These are phyloP conservation scores for Fragum sueziense DNA, from an alignment of 2,888 invertebrate genomes.

Conservation along the genomic window DNA sequence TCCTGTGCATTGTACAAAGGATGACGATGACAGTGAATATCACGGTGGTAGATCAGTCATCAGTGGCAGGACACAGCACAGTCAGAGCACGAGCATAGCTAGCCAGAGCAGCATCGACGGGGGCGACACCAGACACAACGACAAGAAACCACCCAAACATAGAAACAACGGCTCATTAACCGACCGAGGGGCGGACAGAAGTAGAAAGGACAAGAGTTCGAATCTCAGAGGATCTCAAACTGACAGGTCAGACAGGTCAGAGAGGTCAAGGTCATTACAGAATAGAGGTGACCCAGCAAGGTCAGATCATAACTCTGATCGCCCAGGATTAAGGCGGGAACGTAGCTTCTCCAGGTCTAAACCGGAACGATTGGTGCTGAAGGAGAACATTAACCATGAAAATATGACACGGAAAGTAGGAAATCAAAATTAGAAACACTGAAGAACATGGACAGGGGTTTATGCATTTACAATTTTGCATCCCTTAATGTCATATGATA, in stretches of 20 bases:
- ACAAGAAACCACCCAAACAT: neutral
- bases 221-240: neutral
- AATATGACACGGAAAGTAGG: neutral
- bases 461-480: too few relatives aligned
- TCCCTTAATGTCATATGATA: too few relatives aligned
- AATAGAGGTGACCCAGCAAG: neutral
- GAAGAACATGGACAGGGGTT: too few relatives aligned
- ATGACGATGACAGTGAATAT: conserved; percentile 6
- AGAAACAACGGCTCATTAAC: neutral
- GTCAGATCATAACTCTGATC: neutral
- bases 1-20: neutral
- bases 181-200: neutral
- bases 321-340: neutral
- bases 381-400: neutral
- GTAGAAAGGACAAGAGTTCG: neutral
- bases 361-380: neutral
- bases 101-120: neutral
- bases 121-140: neutral
- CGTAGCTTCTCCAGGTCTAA: neutral
- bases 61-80: neutral
- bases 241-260: neutral
- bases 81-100: neutral
- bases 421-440: neutral
- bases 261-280: conserved; percentile 13
- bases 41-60: neutral